Conservation (phyloP, 2,113 vertebrate species). For the Perca fluviatilis region DNA sequence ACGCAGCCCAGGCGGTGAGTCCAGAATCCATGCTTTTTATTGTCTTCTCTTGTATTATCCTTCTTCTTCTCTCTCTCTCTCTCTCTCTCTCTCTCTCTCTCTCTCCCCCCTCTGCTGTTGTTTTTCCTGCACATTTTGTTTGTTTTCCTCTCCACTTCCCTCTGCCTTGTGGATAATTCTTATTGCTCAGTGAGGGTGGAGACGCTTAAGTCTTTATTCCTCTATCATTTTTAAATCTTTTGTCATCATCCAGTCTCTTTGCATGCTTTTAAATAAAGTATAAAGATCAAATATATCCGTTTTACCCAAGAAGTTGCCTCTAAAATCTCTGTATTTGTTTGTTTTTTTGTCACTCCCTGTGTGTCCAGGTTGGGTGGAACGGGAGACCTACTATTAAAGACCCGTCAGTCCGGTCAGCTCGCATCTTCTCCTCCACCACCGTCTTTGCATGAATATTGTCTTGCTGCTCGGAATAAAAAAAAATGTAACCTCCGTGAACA, state of each 20-base stretch:
- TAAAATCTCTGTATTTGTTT: slow-evolving; percentile 22
- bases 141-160: background rate
- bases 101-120: too few species aligned
- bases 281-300: background rate
- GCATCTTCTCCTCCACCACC: slow-evolving; percentile 76
- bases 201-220: background rate
- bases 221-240: background rate
- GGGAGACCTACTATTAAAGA: slow-evolving; percentile 90
- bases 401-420: slow-evolving; percentile 64
- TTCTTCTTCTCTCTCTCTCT: background rate
- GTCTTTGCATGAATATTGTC: slow-evolving; percentile 88
- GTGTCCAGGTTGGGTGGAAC: slow-evolving; percentile 89
- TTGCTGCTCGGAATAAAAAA: slow-evolving; percentile 85
- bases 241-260: background rate
- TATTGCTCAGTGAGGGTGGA: background rate
- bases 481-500: slow-evolving; percentile 79
- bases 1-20: slow-evolving; percentile 88
- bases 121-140: too few species aligned
- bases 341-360: background rate
- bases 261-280: background rate
- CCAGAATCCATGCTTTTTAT: slow-evolving; percentile 35
- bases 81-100: background rate
- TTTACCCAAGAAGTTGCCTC: background rate
- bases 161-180: background rate
- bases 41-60: slow-evolving; percentile 23